These are phyloP conservation scores for Drosophila equinoxialis DNA, from an alignment of 1,140 invertebrate species.

Conservation along the genomic window DNA sequence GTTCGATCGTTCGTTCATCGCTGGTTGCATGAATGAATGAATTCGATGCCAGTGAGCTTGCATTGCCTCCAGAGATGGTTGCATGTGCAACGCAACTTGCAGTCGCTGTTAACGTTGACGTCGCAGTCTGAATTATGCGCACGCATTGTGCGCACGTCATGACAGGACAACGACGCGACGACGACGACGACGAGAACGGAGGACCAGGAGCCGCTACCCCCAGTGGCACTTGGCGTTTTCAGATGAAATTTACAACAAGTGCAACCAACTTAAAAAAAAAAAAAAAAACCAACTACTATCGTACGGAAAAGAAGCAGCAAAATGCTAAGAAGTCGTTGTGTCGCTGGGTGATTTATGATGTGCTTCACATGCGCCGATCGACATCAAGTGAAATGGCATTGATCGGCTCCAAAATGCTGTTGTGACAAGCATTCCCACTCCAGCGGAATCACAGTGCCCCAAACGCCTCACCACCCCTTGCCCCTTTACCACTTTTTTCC, in stretches of 20 bases:
- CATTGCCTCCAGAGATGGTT: conserved; percentile 46
- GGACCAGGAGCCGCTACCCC: conserved; percentile 25
- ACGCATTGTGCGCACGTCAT: conserved; percentile 81
- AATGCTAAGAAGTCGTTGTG: conserved; percentile 68
- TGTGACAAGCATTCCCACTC: conserved; percentile 48
- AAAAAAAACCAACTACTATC: too few relatives aligned
- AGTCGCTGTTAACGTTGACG: conserved; percentile 34
- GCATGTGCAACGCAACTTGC: conserved; percentile 59
- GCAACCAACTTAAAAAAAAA: conserved; percentile 38
- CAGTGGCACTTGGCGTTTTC: conserved; percentile 72
- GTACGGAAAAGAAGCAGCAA: conserved; percentile 7
- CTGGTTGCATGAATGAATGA: conserved; percentile 71
- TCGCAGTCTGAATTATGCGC: conserved; percentile 74
- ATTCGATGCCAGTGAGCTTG: conserved; percentile 31
- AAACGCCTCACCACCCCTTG: background rate
- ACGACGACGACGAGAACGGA: conserved; percentile 20
- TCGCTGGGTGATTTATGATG: conserved; percentile 73
- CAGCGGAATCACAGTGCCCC: background rate
- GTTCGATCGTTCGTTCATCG: background rate
- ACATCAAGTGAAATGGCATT: conserved; percentile 76
- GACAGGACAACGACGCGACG: conserved; percentile 31
- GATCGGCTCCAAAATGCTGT: conserved; percentile 69
- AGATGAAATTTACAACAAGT: conserved; percentile 78
- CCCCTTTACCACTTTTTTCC: background rate
- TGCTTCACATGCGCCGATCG: conserved; percentile 62